Conservation (phyloP, 2,113 vertebrate genomes). For the Promerops cafer region DNA sequence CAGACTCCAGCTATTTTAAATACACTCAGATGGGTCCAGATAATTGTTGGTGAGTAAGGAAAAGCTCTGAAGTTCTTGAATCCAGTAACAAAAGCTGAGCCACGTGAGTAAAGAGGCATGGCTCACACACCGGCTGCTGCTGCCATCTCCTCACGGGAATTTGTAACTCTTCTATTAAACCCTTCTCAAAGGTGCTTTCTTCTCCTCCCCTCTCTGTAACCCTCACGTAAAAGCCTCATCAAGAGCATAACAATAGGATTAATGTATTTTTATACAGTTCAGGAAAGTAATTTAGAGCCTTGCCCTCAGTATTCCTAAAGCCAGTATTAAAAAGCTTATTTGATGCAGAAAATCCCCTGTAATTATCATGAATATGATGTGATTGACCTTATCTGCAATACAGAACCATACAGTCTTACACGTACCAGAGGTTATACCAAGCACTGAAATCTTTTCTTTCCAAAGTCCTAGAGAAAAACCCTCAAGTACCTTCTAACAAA, state of each 20-base stretch:
- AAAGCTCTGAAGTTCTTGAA: background rate
- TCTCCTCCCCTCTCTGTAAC: background rate
- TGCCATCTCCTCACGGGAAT: background rate
- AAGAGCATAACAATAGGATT: background rate
- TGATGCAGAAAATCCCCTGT: background rate
- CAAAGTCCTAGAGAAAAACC: background rate
- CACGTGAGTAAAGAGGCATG: rapidly evolving
- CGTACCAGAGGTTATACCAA: background rate
- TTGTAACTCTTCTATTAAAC: background rate
- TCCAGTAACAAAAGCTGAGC: background rate
- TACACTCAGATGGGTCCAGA: background rate
- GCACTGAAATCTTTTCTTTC: background rate
- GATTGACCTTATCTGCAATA: background rate
- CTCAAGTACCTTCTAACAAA: background rate
- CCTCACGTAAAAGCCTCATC: background rate
- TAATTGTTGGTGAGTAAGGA: background rate
- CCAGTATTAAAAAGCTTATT: background rate
- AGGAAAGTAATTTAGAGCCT: background rate
- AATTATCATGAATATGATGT: background rate
- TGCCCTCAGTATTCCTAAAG: background rate
- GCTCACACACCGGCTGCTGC: background rate
- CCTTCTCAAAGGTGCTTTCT: background rate
- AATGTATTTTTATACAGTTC: background rate
- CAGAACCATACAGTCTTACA: background rate
- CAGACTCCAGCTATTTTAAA: background rate